These are phyloP conservation scores for Crotalus horridus DNA, from an alignment of 2,113 vertebrate genomes.

Conservation along the genomic window DNA sequence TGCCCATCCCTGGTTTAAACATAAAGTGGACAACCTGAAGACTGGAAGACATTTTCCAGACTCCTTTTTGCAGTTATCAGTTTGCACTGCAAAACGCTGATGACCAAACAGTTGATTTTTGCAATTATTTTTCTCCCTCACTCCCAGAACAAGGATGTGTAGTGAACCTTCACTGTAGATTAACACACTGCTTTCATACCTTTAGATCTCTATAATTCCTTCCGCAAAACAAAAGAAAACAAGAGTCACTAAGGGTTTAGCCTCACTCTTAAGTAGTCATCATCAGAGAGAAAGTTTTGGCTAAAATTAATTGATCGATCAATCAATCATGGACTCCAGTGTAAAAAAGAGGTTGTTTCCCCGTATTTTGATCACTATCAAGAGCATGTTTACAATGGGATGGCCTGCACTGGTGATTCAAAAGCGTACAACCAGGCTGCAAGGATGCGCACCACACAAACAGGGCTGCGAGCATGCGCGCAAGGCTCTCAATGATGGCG, in stretches of 20 bases:
- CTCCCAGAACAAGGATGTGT: background rate
- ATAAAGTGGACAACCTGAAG: background rate
- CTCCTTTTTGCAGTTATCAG: background rate
- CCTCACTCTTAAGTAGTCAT: background rate
- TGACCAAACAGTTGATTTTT: background rate
- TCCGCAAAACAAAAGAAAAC: background rate
- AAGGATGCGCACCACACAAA: too few species aligned
- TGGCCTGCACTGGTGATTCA: background rate
- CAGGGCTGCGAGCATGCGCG: too few species aligned
- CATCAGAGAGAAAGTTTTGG: background rate
- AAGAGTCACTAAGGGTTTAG: background rate
- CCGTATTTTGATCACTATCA: background rate
- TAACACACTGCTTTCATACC: background rate
- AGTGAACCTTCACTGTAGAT: background rate
- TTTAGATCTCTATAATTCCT: background rate
- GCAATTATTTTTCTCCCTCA: background rate
- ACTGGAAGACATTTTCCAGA: background rate
- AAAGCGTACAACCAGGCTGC: background rate
- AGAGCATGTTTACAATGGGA: background rate
- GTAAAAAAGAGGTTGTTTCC: background rate
- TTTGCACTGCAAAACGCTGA: background rate
- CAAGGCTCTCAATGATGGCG: too few species aligned
- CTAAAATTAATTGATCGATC: background rate
- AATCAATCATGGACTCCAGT: background rate
- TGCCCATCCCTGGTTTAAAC: background rate